Conservation (phyloP, 2,113 vertebrate genomes). For the Marmota flaviventris region DNA sequence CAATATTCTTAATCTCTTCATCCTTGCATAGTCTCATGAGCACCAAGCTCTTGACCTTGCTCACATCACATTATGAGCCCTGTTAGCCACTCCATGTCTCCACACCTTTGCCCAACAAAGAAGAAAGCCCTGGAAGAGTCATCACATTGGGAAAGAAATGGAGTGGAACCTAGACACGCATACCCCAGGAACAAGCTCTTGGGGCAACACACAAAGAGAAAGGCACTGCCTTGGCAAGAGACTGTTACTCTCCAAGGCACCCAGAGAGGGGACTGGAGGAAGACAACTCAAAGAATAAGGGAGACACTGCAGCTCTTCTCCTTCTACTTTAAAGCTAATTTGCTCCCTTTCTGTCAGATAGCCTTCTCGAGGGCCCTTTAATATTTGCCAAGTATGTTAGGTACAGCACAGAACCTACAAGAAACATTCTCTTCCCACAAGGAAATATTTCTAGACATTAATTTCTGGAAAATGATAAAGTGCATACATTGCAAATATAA, state of each 20-base stretch:
- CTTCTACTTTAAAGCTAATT: neutral
- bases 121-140: neutral
- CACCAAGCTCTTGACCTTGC: neutral
- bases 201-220: neutral
- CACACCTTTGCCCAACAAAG: neutral
- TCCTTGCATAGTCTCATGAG: neutral
- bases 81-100: neutral
- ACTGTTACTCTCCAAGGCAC: neutral
- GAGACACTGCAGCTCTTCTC: neutral
- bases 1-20: neutral
- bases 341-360: neutral
- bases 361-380: neutral
- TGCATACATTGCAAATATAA: constrained; percentile 73
- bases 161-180: neutral
- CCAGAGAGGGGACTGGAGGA: neutral
- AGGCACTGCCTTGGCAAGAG: neutral
- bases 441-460: constrained; percentile 68
- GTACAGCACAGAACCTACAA: neutral
- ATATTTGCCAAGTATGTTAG: constrained; percentile 14
- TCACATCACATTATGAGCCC: neutral
- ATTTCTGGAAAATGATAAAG: constrained; percentile 74
- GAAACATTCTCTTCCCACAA: constrained; percentile 31
- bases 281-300: neutral
- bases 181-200: neutral
- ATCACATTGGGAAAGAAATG: neutral